Evolutionary conservation across 2,113 vertebrate species (phyloP).

Genomic region (Neodon shergylaensis): DNA sequence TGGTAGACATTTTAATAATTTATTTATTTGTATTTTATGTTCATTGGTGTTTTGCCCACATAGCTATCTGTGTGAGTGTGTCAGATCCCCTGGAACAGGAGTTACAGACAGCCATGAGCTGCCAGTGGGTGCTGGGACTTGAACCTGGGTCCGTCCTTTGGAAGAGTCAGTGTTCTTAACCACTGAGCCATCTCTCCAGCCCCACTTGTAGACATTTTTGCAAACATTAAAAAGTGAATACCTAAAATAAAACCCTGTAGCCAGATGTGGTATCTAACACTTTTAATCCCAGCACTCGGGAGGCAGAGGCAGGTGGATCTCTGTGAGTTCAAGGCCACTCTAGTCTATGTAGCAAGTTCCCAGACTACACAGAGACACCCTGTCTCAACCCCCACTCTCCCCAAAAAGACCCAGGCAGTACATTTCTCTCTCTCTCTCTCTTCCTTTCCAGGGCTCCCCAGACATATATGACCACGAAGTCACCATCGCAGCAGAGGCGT

Average conservation of each 20-base stretch:
- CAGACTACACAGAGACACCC: not conserved
- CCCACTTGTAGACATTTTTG: slow-evolving; percentile 28
- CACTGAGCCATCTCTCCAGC: too few species aligned
- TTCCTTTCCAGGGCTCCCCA: slow-evolving; percentile 84
- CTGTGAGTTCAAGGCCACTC: not conserved
- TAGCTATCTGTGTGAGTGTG: too few species aligned
- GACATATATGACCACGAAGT: slow-evolving; percentile 92
- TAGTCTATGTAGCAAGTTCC: not conserved
- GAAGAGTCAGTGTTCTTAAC: too few species aligned
- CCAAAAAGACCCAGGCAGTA: not conserved
- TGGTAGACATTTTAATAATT: slow-evolving; percentile 1
- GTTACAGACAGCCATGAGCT: too few species aligned
- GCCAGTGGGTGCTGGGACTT: too few species aligned
- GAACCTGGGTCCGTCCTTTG: too few species aligned
- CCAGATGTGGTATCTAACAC: not conserved
- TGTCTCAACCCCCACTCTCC: not conserved
- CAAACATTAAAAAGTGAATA: slow-evolving; percentile 14
- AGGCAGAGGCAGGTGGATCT: not conserved
- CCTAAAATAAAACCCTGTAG: slow-evolving; percentile 24
- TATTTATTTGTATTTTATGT: too few species aligned
- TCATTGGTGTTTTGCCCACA: too few species aligned
- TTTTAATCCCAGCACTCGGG: not conserved
- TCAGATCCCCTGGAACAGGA: too few species aligned
- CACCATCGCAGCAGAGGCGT: slow-evolving; percentile 89
- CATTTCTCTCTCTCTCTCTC: not conserved